Evolutionary conservation across 2,888 invertebrate genomes (phyloP), one percentile per base, ranked within the genome.

Genomic region (Drosophila mercatorum): DNA sequence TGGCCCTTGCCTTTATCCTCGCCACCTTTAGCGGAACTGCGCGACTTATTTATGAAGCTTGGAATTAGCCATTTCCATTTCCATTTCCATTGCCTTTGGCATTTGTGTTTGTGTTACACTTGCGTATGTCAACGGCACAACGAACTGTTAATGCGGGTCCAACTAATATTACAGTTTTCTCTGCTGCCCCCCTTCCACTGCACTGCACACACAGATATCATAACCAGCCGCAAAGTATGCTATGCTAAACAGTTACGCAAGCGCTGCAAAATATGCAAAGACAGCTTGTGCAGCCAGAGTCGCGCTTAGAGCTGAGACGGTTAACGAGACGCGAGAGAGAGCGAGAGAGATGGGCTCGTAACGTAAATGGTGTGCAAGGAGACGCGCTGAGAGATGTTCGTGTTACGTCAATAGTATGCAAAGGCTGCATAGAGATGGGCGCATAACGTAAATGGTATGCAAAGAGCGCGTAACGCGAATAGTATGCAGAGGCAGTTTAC

Each of bases 21-120:
- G 12, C 14, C 41, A 66, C 80, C 87, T 68, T 75, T 75, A 73
- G 69, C 70, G 79, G 81, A 83, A 78, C 68, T 78, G 70, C 46
- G 71, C 73, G 78, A 84, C 85, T 82, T 84, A 77, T 84, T 72
- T 81, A 79, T 76, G 76, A 65, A 57, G 72, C 65, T 65, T 66
- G 66, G 56, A 51, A 56, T 64, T 60, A 76, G 63, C 49, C 63
- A 77, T 55, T 77, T 72, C 63, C 46, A 46, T 14, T 46, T 46
- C 36, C 51, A 65, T 63, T 62, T 43, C 34, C 75, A 61, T 68
- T 63, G 55, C n/a, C 56, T 56, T 57, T 41, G 28, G 12, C 55
- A 69, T 66, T 69, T 51, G 26, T 60, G 60, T 75, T 72, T 59
- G 26, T 26, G 46, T 76, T 67, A 55, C 71, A 72, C 63, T 68